Evolutionary conservation across 1,140 invertebrate genomes (phyloP), one percentile per base, ranked within the genome.

Genomic region (Drosophila triauraria): DNA sequence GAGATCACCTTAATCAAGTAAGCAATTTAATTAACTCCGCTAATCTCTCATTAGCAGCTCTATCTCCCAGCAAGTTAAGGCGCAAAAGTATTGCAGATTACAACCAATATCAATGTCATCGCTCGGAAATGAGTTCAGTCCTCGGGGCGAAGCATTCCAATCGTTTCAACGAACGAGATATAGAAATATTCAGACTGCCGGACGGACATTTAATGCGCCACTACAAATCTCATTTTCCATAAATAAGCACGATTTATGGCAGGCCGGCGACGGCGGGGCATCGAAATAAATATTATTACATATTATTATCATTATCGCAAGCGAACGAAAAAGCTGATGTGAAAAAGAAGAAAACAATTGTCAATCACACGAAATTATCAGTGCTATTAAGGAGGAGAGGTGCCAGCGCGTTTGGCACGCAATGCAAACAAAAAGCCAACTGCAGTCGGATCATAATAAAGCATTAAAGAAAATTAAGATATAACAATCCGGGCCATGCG

Each of bases 391-490:
- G 44, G 50, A 56, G 62, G 17, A 42, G 56, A 56, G 69, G 70
- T 69, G 48, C 30, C 51, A 67, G 62, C 38, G 53, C 17, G 65
- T 67, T 69, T 69, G 65, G 67, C 62, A 59, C 76, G 51, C 64
- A 80, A 60, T 43, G 54, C 70, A 75, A 61, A 69, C 62, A 80
- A 38, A 53, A 58, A 35, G 30, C 54, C 44, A 53, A 78, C 68
- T 78, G 82, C 63, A 75, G 27, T 60, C 38, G 76, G 74, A 85
- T 88, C 84, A 87, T 83, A 88, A 88, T 88, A 87, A 87, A 68
- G 72, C 84, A 88, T 87, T 88, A 88, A 88, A 71, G 65, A 83
- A 83, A 83, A 87, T 87, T 87, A 88, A 80, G 84, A 87, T 87
- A 87, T 80, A 88, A 62, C 74, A 80, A 78, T 58, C 61, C 75